Evolutionary conservation across 92 coral and sea anemone genomes (phyloP), one percentile per base, ranked within the genome.

Genomic region (Muricea muricata): DNA sequence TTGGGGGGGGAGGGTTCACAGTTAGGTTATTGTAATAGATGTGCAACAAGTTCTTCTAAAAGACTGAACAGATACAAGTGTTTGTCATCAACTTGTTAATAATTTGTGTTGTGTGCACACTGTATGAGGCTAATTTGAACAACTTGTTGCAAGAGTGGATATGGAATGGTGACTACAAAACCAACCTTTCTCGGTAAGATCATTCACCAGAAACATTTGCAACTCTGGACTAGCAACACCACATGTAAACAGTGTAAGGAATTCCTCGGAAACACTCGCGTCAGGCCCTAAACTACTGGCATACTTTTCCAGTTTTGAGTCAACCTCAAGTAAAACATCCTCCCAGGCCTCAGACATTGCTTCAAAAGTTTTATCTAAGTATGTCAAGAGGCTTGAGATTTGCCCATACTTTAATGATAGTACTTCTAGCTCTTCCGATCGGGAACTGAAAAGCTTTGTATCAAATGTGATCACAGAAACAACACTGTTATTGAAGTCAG

Each of bases 301-400:
- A 84, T 92, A 97, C 65, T 88, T 86, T 21, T 97, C 90, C 56
- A 97, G 89, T 85, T 93, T 89, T 34, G 98, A 88, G 47, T 92
- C 97, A 91, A 97, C 91, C 78, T 97, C 99, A 14, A 97, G 65
- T 3, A 97, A 86, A 11, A 97, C 94, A 71, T 97, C 99, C 42
- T 97, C 99, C 98, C 98, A 97, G 13, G 98, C 97, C n/a, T 97
- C 99, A 32, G 99, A 94, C 99, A 97, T 97, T 13, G 97, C 87
- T 61, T 78, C 87, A 57, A 97, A 63, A 0, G 99, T 90, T 70
- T 85, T 89, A 31, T 92, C 89, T 50, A 97, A 97, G 82, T 94
- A 93, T 60, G 93, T 95, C 90, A 93, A 79, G 68, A 97, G 65
- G 32, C 92, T 86, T 57, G 90, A 66, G 23, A 97, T 85, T 37